Conservation (phyloP, 2,113 vertebrate genomes). For the Okapia johnstoni region DNA sequence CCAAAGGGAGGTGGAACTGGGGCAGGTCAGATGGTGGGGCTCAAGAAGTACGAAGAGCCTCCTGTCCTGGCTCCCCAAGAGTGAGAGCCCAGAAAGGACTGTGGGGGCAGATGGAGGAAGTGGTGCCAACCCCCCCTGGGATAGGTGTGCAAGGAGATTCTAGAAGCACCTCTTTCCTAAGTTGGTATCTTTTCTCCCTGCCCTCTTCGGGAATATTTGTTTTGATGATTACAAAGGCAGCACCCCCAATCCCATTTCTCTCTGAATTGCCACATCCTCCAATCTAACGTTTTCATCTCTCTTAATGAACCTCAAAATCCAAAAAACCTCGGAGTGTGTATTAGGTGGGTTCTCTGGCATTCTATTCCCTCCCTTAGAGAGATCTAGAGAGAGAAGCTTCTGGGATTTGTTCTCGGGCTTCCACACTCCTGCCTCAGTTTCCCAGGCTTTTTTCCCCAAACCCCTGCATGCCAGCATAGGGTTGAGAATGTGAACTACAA, state of each 20-base stretch:
- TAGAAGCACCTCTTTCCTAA: neutral
- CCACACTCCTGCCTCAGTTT: constrained; percentile 28
- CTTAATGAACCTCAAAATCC: neutral
- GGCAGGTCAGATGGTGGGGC: neutral
- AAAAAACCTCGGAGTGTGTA: neutral
- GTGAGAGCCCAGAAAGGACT: neutral
- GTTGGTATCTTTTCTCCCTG: neutral
- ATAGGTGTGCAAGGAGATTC: neutral
- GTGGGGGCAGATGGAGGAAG: neutral
- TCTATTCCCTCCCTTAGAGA: neutral
- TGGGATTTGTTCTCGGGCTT: neutral
- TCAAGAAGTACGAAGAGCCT: neutral
- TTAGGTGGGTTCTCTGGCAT: neutral
- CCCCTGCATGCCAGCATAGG: neutral
- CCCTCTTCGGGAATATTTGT: neutral
- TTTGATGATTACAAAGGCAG: neutral
- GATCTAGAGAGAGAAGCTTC: neutral
- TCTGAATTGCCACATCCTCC: neutral
- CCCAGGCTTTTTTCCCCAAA: neutral
- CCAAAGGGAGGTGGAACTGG: neutral
- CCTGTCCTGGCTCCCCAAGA: neutral
- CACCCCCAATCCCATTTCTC: neutral
- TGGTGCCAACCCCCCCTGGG: too few relatives aligned
- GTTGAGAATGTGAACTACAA: neutral
- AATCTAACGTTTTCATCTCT: neutral